Base-by-base conservation (phyloP, 1,140 invertebrate genomes). In the Drosophila hydei region DNA sequence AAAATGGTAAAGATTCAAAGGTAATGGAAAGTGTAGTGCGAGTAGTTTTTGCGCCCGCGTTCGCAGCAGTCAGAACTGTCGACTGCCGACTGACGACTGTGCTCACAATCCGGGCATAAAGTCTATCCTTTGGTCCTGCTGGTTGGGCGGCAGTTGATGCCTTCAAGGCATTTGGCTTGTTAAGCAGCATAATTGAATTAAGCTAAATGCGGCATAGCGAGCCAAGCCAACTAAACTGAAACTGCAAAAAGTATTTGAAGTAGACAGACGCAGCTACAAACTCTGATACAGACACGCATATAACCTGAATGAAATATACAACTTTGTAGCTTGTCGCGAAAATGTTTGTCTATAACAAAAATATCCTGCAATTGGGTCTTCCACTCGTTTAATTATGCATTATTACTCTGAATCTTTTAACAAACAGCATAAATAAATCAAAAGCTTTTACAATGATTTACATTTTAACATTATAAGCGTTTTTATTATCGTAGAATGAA, bases 11-110 rank as follows among this genome's bases (percentile, higher is more conserved):
- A 72, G 30, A 63, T 54, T 63, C 50, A 70, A 77, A 87, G 71
- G 74, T 83, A 79, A 79, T 74, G 81, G 77, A 80, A 72, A 74
- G 74, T 73, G 84, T 77, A 68, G 33, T 56, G 48, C 43, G 43
- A 71, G 65, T 59, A 38, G 52, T 67, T 67, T 59, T 63, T 63
- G 27, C 27, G 14, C 33, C 14, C 25, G 27, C 40, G 21, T 27
- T 63, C 43, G 30, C 68, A 64, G 42, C 60, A 71, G 52, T 58
- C 52, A 58, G 50, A 47, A 47, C 45, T 36, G n/a, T 19, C 9
- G 36, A 3, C n/a, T 12, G 25, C 21, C 5, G 25, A 19, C 52
- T 42, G 30, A 12, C 27, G 42, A 50, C 59, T 62, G 33, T 12
- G 51, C 27, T 47, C 48, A 45, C 61, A 51, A 54, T 67, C 54